Conservation (phyloP, 2,113 vertebrate species). For the Picathartes gymnocephalus region DNA sequence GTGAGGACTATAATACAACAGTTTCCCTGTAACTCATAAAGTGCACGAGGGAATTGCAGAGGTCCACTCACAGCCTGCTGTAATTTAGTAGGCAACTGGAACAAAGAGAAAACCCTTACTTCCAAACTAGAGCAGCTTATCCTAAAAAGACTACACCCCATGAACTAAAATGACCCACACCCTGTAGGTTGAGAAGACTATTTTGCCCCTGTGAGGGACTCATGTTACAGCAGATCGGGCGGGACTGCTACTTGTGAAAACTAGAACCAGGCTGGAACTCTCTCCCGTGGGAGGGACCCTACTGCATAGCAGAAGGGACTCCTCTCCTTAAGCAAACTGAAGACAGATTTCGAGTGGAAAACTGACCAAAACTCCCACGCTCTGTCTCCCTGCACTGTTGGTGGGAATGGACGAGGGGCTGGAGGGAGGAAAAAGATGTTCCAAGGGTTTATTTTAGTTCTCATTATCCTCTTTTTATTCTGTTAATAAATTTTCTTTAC, state of each 20-base stretch:
- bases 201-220: neutral
- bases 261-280: neutral
- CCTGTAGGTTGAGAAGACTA: neutral
- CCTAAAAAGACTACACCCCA: neutral
- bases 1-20: neutral
- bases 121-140: neutral
- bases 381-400: neutral
- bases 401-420: neutral
- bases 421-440: neutral
- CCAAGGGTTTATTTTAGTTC: neutral
- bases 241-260: neutral
- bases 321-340: neutral
- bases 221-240: accelerated
- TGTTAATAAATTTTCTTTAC: neutral
- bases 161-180: neutral
- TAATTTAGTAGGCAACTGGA: neutral
- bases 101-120: neutral
- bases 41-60: no score
- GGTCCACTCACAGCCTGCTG: neutral
- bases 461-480: neutral
- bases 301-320: neutral
- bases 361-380: neutral
- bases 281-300: neutral
- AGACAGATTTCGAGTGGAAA: neutral
- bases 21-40: neutral